phyloP scores from a whole-genome alignment of 2,888 invertebrate species.

The Drosophila parthenogenetica region DNA sequence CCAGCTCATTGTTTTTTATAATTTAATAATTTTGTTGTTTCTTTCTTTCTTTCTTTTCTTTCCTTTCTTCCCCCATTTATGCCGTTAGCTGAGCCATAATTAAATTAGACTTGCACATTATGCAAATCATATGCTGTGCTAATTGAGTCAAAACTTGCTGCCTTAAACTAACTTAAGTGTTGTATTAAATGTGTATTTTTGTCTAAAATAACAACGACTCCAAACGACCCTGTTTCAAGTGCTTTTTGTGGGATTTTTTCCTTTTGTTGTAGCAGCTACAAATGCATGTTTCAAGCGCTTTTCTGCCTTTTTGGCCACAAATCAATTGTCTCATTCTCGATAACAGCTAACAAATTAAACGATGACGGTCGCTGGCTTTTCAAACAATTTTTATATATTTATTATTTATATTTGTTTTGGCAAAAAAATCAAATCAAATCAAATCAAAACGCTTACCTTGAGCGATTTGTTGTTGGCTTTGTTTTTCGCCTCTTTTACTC shows the following conservation, averaged over 20 bases:
- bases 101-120: constrained; percentile 60
- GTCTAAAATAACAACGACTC: constrained; percentile 6
- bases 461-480: constrained; percentile 23
- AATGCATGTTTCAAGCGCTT: constrained; percentile 65
- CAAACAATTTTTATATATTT: constrained; percentile 7
- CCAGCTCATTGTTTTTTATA: too few relatives aligned
- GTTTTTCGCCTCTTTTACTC: constrained; percentile 5
- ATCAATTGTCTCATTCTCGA: constrained; percentile 45
- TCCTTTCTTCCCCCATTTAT: background rate
- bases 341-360: constrained; percentile 59
- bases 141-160: constrained; percentile 61
- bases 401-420: constrained; percentile 11
- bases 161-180: constrained; percentile 16
- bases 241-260: constrained; percentile 4
- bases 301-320: constrained; percentile 16
- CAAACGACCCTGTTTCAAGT: constrained; percentile 2
- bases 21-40: too few relatives aligned
- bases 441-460: constrained; percentile 54
- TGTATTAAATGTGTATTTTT: constrained; percentile 13
- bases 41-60: too few relatives aligned
- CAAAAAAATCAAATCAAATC: constrained; percentile 10
- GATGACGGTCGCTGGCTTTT: constrained; percentile 62
- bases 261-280: constrained; percentile 7
- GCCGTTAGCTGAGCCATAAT: constrained; percentile 60
- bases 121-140: constrained; percentile 72